These are phyloP conservation scores for Drosophila jambulina DNA, from an alignment of 1,140 invertebrate genomes.

Conservation along the genomic window DNA sequence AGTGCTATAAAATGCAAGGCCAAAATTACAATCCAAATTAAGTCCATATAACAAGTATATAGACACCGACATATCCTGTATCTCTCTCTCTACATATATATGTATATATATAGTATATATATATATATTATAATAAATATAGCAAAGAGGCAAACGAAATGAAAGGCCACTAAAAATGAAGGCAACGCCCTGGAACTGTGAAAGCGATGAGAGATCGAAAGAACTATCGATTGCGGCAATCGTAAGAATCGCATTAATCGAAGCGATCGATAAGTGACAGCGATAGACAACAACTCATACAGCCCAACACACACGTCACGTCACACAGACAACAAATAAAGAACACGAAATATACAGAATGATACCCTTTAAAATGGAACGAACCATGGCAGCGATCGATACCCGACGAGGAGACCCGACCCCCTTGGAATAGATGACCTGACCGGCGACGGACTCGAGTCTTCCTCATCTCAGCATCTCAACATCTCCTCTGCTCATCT, in stretches of 20 bases:
- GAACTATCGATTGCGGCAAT: slow-evolving; percentile 21
- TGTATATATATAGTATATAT: slow-evolving; percentile 19
- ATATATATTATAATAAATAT: slow-evolving; percentile 34
- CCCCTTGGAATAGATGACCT: slow-evolving; percentile 36
- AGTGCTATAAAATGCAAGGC: slow-evolving; percentile 78
- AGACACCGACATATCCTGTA: slow-evolving; percentile 41
- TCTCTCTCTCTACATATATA: slow-evolving; percentile 26
- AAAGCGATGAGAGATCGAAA: slow-evolving; percentile 26
- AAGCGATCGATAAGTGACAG: slow-evolving; percentile 16
- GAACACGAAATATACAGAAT: not conserved
- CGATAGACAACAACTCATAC: slow-evolving; percentile 29
- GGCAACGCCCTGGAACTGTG: slow-evolving; percentile 39
- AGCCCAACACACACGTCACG: slow-evolving; percentile 28
- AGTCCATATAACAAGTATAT: slow-evolving; percentile 55
- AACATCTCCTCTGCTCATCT: slow-evolving; percentile 49
- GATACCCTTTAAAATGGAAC: slow-evolving; percentile 3
- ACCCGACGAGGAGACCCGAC: not conserved
- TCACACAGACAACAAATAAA: slow-evolving; percentile 14
- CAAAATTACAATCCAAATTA: slow-evolving; percentile 62
- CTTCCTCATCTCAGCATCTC: slow-evolving; percentile 33
- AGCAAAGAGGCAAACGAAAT: slow-evolving; percentile 42
- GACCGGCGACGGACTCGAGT: slow-evolving; percentile 34
- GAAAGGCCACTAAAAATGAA: slow-evolving; percentile 28
- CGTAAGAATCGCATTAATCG: slow-evolving; percentile 21
- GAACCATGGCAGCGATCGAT: slow-evolving; percentile 7